Conservation (phyloP, 2,797 vertebrate species). For the Agapornis canus region DNA sequence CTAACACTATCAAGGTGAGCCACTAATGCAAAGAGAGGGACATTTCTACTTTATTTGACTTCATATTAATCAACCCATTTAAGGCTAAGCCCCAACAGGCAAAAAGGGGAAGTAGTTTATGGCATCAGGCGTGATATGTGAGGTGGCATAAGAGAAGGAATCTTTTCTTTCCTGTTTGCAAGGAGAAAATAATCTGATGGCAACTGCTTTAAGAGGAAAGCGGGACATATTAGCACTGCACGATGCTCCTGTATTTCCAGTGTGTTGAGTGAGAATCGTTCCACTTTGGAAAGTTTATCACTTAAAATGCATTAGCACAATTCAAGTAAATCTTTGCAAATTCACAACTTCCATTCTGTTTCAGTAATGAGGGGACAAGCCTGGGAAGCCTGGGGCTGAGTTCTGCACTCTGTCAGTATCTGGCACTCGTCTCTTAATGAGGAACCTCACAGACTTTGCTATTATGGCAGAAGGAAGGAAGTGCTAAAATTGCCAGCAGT, state of each 20-base stretch:
- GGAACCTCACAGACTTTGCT: slow-evolving; percentile 61
- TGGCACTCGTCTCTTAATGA: slow-evolving; percentile 57
- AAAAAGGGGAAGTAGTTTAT: slow-evolving; percentile 55
- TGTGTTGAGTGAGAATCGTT: background rate
- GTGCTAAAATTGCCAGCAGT: slow-evolving; percentile 67
- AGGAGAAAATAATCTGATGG: slow-evolving; percentile 4
- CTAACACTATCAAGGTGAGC: background rate
- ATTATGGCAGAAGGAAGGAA: slow-evolving; percentile 71
- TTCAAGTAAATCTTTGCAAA: slow-evolving; percentile 27
- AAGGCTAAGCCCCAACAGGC: slow-evolving; percentile 42
- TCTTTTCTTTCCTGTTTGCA: slow-evolving; percentile 41
- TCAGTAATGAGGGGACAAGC: slow-evolving; percentile 39
- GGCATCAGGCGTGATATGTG: slow-evolving; percentile 25
- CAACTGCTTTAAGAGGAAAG: background rate
- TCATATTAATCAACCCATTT: slow-evolving; percentile 48
- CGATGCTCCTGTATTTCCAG: background rate
- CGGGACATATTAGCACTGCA: background rate
- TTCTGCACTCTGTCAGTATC: slow-evolving; percentile 66
- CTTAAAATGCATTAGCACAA: slow-evolving; percentile 30
- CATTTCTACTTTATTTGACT: slow-evolving; percentile 28
- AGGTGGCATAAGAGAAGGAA: slow-evolving; percentile 35
- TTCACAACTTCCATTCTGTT: slow-evolving; percentile 34
- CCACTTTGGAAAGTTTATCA: background rate
- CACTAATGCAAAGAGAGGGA: background rate
- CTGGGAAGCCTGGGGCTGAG: slow-evolving; percentile 44